These are phyloP conservation scores for Aspiorhynchus laticeps DNA, from an alignment of 2,113 vertebrate species.

Conservation along the genomic window DNA sequence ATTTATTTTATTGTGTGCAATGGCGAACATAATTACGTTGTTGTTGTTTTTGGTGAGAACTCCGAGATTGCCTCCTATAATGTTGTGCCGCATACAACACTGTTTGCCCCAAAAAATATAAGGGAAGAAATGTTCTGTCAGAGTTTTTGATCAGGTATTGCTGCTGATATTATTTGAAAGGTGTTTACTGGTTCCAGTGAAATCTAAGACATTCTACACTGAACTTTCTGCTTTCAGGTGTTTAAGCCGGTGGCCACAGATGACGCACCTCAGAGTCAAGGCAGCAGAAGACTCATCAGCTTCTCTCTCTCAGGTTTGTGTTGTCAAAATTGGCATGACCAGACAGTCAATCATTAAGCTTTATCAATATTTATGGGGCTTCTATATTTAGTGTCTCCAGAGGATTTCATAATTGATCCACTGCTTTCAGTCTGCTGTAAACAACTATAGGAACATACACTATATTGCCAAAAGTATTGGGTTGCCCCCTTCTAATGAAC, in stretches of 20 bases:
- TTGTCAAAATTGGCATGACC: background rate
- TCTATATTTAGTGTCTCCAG: constrained; percentile 50
- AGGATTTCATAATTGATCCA: constrained; percentile 35
- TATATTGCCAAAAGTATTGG: too few relatives aligned
- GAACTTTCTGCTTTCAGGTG: constrained; percentile 71
- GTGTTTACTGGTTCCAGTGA: background rate
- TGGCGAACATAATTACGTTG: background rate
- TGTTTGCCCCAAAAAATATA: background rate
- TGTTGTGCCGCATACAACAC: background rate
- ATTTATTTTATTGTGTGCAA: background rate
- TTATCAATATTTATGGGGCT: constrained; percentile 41
- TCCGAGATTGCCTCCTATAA: background rate
- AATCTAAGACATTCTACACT: background rate
- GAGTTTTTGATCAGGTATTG: background rate
- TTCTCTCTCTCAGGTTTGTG: constrained; percentile 85
- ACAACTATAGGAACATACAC: background rate
- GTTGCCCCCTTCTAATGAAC: too few relatives aligned
- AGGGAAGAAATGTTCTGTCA: background rate
- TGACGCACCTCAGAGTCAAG: constrained; percentile 79
- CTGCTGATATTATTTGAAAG: background rate
- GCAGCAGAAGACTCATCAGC: constrained; percentile 86
- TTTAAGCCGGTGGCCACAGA: constrained; percentile 84
- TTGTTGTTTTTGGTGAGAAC: background rate
- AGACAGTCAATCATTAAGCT: constrained; percentile 45
- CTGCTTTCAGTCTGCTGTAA: background rate